Evolutionary conservation across 2,797 vertebrate genomes (phyloP).

Genomic region (Lates japonicus): DNA sequence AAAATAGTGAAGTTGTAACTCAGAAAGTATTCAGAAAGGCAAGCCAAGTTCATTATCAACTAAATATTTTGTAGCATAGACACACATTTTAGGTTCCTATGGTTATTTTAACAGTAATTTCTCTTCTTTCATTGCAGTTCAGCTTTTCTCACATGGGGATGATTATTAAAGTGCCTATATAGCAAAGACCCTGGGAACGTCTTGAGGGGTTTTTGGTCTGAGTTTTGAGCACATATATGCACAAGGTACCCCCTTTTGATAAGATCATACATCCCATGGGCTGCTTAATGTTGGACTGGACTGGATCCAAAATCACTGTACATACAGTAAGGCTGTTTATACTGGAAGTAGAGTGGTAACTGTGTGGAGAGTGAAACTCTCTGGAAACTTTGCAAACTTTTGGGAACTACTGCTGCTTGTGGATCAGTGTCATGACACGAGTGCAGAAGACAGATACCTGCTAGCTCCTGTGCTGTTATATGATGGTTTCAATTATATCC

Average conservation of each 20-base stretch:
- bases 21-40: background rate
- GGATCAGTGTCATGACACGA: background rate
- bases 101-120: background rate
- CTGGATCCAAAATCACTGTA: background rate
- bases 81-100: background rate
- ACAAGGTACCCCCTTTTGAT: constrained; percentile 21
- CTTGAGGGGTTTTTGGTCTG: background rate
- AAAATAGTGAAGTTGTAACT: background rate
- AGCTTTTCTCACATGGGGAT: background rate
- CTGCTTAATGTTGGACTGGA: constrained; percentile 23
- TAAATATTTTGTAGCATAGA: background rate
- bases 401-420: background rate
- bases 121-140: background rate
- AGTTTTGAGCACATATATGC: constrained; percentile 1
- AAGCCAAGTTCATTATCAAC: background rate
- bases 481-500: constrained; percentile 38
- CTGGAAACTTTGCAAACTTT: constrained; percentile 16
- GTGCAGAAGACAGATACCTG: constrained; percentile 20
- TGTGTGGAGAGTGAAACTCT: background rate
- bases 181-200: constrained; percentile 2
- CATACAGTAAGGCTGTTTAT: constrained; percentile 14
- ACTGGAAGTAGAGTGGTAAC: background rate
- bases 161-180: background rate
- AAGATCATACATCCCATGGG: constrained; percentile 2
- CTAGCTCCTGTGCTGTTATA: constrained; percentile 12